A percentile compares a stretch with the other conserved stretches of the same genome.
phyloP scores from a whole-genome alignment of 2,888 invertebrate genomes.

The Lasiommata megera region DNA sequence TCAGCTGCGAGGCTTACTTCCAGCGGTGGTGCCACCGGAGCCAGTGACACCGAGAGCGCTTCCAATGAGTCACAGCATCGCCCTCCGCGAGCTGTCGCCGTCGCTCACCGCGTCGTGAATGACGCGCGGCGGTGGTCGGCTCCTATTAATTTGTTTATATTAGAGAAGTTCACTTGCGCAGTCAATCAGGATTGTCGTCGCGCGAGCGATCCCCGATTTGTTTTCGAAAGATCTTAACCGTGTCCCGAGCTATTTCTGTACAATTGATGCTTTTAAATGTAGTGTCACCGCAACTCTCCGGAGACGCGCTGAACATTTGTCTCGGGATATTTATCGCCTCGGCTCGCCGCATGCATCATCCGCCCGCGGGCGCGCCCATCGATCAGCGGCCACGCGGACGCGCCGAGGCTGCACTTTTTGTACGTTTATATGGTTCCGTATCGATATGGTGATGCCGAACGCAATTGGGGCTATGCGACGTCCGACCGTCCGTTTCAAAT shows the following conservation, averaged over 20 bases:
- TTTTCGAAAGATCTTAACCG: slow-evolving; percentile 80
- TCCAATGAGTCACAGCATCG: too few species aligned
- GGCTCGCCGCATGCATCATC: slow-evolving; percentile 76
- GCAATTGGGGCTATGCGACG: too few species aligned
- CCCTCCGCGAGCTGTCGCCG: too few species aligned
- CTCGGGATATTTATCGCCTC: slow-evolving; percentile 77
- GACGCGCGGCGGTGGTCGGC: slow-evolving; percentile 49
- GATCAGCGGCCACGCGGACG: slow-evolving; percentile 69
- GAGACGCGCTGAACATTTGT: slow-evolving; percentile 79
- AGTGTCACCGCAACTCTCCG: slow-evolving; percentile 78
- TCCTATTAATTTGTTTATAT: slow-evolving; percentile 81
- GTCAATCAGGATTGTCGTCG: slow-evolving; percentile 79
- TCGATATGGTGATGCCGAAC: too few species aligned
- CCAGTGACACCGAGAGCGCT: too few species aligned
- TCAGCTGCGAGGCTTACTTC: too few species aligned
- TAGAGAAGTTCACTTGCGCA: slow-evolving; percentile 79
- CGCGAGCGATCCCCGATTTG: slow-evolving; percentile 78
- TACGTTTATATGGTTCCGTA: neutral
- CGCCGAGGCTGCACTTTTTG: neutral
- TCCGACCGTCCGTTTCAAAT: too few species aligned
- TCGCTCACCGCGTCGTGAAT: slow-evolving; percentile 40
- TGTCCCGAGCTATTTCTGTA: slow-evolving; percentile 79
- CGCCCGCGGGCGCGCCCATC: slow-evolving; percentile 77
- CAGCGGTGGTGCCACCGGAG: too few species aligned
- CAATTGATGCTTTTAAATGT: slow-evolving; percentile 81